Evolutionary conservation across 2,888 invertebrate genomes (phyloP), one percentile per base, ranked within the genome.

Genomic region (Trachelus iudaicus): DNA sequence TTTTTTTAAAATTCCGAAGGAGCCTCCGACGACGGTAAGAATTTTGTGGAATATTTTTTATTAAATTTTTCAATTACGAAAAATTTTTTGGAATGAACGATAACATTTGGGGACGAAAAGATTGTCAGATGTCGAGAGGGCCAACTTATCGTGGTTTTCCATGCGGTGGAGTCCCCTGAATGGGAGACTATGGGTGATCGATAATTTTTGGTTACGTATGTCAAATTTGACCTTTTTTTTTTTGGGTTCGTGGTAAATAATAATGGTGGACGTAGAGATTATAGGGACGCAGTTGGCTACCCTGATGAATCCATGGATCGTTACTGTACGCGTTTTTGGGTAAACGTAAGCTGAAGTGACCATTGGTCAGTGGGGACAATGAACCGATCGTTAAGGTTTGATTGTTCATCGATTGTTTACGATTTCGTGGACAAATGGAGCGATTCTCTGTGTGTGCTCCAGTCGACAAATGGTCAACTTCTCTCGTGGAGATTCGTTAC

Each of bases 331-430:
- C 9, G 23, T 23, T 56, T 23, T 56, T 9, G 23, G 23, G 40
- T 56, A 56, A 40, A 40, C 40, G 40, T 40, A 1, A 40, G 23
- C 33, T 81, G 80, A 81, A 82, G 81, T 83, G 83, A 82, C 83
- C 82, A 81, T 80, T 34, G 83, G 81, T 76, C 81, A 76, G 80
- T 76, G 2, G 1, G 40, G 79, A 81, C 80, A 82, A 82, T 81
- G 23, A 9, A 75, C 73, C 80, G 80, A 84, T 88, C 86, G 88
- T 87, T 85, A 86, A 81, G 83, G 79, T 79, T 69, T 84, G 80
- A 88, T 86, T 86, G 87, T 87, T 75, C 75, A 82, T 78, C 69
- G 35, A 74, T 82, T 84, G 87, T 86, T 87, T 88, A 87, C 85
- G 87, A 86, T 82, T 82, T 73, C 79, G 69, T 77, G 81, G 77